Base-by-base conservation (phyloP, 2,888 invertebrate species). In the Machimus rusticus region DNA sequence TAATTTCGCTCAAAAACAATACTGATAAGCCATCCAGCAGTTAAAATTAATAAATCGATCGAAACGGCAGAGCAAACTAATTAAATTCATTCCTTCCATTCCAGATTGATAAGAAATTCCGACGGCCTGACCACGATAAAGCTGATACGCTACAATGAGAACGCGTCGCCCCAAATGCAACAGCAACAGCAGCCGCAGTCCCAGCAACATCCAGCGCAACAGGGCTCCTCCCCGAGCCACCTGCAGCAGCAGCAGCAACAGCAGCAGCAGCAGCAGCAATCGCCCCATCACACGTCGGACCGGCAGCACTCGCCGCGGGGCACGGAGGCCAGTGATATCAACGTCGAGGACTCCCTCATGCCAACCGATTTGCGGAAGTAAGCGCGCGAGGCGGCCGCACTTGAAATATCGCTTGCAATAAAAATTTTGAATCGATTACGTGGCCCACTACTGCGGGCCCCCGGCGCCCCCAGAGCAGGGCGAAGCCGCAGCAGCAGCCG, bases 121-220 rank as follows among this genome's bases (percentile, higher is more conserved):
- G 93, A 93, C 90, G 93, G 93, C 9, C 88, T 93, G 86, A 93
- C 93, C 37, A 93, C 93, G 89, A 93, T 93, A 84, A 93, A 93
- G 90, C 89, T 93, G 88, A 92, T 93, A 90, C 92, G 92, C 82
- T 92, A 92, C 89, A 92, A 92, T 88, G 91, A 91, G 55, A 90
- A 89, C 86, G 89, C 88, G 84, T 87, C 89, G 16, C 86, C 87
- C 55, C 86, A 86, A 31, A 78, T 74, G 55, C 87, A 86, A 28
- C 87, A 85, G 14, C 88, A 77, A 51, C 88, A 78, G 74, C 88
- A 84, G 57, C 23, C n/a, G 57, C 78, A 86, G 16, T 57, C 66
- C 23, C 85, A 78, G 31, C 76, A 51, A 55, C 66, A 51, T 12
- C 34, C 76, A 14, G 66, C 66, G 66, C 76, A 43, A n/a, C 78